phyloP scores from a whole-genome alignment of 1,140 invertebrate species.

The Triops longicaudatus region DNA sequence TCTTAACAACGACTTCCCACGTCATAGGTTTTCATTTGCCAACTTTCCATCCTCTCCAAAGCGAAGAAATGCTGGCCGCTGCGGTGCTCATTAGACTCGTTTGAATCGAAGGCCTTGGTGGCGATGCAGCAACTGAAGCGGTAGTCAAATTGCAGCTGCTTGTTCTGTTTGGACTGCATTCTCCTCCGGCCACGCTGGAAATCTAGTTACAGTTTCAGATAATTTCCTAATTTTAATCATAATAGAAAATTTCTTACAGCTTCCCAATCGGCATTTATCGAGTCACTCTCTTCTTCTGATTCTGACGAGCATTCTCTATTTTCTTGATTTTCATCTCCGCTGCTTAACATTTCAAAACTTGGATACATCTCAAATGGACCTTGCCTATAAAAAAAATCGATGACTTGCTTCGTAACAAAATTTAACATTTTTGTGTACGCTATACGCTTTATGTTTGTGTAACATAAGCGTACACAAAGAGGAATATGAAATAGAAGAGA shows the following conservation, averaged over 20 bases:
- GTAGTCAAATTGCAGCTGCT: neutral
- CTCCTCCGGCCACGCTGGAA: neutral
- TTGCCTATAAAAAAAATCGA: slow-evolving; percentile 39
- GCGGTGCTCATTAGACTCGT: neutral
- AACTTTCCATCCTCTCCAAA: neutral
- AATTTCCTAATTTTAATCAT: neutral
- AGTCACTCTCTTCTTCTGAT: slow-evolving; percentile 20
- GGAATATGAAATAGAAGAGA: no score
- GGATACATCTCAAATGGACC: slow-evolving; percentile 50
- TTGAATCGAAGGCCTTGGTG: neutral
- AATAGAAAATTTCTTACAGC: neutral
- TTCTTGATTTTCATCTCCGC: slow-evolving; percentile 8
- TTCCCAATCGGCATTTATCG: slow-evolving; percentile 26
- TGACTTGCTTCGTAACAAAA: slow-evolving; percentile 4
- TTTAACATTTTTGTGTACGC: no score
- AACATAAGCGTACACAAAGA: no score
- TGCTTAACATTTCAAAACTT: slow-evolving; percentile 33
- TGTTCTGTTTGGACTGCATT: neutral
- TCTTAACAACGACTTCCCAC: no score
- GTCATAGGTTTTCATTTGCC: neutral
- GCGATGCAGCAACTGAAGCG: neutral
- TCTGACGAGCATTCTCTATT: neutral
- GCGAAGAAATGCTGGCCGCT: neutral
- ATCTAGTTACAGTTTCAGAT: neutral
- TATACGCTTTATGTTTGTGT: no score